phyloP scores from a whole-genome alignment of 2,113 vertebrate genomes.

The Pardalotus punctatus region DNA sequence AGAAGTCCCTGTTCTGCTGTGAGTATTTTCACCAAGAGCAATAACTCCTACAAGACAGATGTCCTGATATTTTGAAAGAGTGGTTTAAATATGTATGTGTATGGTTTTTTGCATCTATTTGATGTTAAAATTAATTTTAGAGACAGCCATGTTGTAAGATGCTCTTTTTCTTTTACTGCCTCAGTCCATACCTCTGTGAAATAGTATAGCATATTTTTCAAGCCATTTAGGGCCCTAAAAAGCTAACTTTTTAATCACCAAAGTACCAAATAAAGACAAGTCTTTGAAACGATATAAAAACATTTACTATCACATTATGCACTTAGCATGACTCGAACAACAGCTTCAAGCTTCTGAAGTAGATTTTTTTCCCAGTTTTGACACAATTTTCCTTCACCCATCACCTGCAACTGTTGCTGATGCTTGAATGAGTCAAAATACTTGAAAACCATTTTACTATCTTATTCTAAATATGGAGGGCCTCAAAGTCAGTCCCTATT shows the following conservation, averaged over 20 bases:
- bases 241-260: neutral
- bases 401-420: neutral
- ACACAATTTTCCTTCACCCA: neutral
- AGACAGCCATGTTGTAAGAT: neutral
- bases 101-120: constrained; percentile 23
- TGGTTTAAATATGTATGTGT: constrained; percentile 43
- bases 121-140: constrained; percentile 43
- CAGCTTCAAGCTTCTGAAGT: neutral
- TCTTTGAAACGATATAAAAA: neutral
- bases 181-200: neutral
- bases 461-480: neutral
- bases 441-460: neutral
- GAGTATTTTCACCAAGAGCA: constrained; percentile 42
- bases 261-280: neutral
- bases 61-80: constrained; percentile 36
- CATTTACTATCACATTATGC: neutral
- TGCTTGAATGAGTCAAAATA: neutral
- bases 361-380: neutral
- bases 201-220: neutral
- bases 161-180: constrained; percentile 12
- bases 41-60: constrained; percentile 51
- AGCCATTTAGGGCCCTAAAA: neutral
- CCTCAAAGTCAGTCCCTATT: neutral
- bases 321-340: neutral
- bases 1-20: neutral